Conservation (phyloP, 2,113 vertebrate genomes). For the Gallinago media region DNA sequence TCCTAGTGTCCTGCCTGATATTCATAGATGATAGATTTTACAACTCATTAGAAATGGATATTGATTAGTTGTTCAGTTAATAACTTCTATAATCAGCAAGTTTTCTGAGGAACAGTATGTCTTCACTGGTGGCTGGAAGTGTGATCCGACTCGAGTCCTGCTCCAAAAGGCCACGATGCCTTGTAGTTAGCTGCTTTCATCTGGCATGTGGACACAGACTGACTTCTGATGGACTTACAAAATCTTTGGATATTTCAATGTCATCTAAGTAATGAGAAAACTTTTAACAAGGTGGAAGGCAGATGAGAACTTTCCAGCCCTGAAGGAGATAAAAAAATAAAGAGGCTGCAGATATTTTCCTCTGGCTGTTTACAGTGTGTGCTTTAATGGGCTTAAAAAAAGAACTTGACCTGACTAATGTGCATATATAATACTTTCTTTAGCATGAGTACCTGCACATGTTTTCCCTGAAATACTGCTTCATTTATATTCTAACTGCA, state of each 20-base stretch:
- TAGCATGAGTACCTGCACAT: not conserved
- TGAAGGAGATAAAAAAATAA: not conserved
- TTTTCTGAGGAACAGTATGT: not conserved
- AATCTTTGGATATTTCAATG: not conserved
- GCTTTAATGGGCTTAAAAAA: not conserved
- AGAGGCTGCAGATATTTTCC: not conserved
- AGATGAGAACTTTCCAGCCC: not conserved
- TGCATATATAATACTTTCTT: not conserved
- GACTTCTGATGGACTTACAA: not conserved
- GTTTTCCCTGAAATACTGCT: not conserved
- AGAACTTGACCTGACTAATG: not conserved
- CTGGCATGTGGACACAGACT: not conserved
- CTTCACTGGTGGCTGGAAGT: not conserved
- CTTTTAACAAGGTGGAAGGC: not conserved
- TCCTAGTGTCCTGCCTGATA: not conserved
- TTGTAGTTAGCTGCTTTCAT: not conserved
- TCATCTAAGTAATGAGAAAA: not conserved
- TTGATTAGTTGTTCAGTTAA: not conserved
- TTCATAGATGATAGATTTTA: not conserved
- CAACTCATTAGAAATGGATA: not conserved
- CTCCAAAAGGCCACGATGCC: rapidly evolving
- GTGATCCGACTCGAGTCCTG: not conserved
- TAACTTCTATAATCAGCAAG: not conserved
- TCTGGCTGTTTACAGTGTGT: not conserved
- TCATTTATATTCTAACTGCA: not conserved